These are phyloP conservation scores for Oncopodura yosiiana DNA, from an alignment of 1,140 invertebrate species.

Conservation along the genomic window DNA sequence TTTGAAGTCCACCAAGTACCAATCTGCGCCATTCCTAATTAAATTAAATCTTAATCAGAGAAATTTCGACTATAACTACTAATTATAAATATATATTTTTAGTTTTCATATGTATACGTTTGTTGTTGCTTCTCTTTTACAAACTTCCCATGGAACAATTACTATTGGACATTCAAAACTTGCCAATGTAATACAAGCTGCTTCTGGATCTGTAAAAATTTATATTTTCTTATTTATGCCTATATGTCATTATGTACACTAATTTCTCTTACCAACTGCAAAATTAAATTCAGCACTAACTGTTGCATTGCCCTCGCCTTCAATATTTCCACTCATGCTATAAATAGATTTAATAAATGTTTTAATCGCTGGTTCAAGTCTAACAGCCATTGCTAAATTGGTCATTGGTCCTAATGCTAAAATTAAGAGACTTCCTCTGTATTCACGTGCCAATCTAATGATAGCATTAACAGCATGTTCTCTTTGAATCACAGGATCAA, in stretches of 20 bases:
- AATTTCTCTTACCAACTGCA: too few species aligned
- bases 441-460: conserved; percentile 33
- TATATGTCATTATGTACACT: too few species aligned
- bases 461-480: conserved; percentile 34
- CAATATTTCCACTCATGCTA: conserved; percentile 3
- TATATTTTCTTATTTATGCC: too few species aligned
- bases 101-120: neutral
- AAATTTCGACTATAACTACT: neutral
- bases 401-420: conserved; percentile 41
- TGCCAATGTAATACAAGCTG: neutral
- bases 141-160: conserved; percentile 3
- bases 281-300: conserved; percentile 11
- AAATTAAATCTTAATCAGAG: neutral
- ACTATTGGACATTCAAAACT: neutral
- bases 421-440: conserved; percentile 46
- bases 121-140: neutral
- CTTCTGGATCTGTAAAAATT: conserved; percentile 2
- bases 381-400: conserved; percentile 7
- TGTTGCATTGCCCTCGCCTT: conserved; percentile 2
- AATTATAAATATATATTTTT: neutral
- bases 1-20: conserved; percentile 41
- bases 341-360: neutral
- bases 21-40: conserved; percentile 51
- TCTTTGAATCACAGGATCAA: conserved; percentile 1
- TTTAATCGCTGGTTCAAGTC: neutral